Conservation (phyloP, 2,797 vertebrate species). For the Sebastes oblongus region DNA sequence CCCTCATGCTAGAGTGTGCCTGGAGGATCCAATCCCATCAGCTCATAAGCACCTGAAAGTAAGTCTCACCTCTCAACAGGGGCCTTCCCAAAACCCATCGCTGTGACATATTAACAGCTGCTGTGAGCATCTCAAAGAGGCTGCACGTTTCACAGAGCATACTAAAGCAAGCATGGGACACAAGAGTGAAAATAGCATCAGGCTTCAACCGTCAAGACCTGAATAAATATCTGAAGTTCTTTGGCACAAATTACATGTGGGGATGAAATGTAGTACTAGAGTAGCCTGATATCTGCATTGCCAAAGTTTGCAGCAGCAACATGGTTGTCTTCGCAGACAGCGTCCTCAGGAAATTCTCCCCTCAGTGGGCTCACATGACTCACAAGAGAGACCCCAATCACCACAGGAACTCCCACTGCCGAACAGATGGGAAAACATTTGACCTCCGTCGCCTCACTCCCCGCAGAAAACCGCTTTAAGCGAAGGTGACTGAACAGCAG, state of each 20-base stretch:
- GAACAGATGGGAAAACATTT: constrained; percentile 34
- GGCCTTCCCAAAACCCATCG: constrained; percentile 23
- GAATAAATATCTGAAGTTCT: constrained; percentile 2
- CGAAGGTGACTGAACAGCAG: constrained; percentile 43
- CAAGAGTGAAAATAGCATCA: not conserved
- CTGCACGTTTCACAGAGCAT: constrained; percentile 15
- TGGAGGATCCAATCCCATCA: constrained; percentile 39
- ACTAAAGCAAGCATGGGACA: constrained; percentile 16
- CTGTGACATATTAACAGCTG: constrained; percentile 51
- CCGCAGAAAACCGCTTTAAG: constrained; percentile 20
- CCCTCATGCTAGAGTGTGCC: not conserved
- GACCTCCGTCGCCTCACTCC: constrained; percentile 36
- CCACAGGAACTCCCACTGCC: constrained; percentile 31
- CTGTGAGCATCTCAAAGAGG: constrained; percentile 48
- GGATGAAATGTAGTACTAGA: not conserved
- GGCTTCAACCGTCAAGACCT: not conserved
- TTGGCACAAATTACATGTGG: not conserved
- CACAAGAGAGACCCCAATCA: constrained; percentile 16
- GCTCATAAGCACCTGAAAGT: constrained; percentile 43
- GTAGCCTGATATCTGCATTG: not conserved
- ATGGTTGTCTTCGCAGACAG: constrained; percentile 17
- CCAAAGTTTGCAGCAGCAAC: constrained; percentile 3
- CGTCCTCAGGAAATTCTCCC: constrained; percentile 18
- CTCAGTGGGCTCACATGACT: constrained; percentile 11
- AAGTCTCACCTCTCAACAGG: constrained; percentile 30